Evolutionary conservation across 2,888 invertebrate genomes (phyloP), one percentile per base, ranked within the genome.

Genomic region (Tenthredo livida): DNA sequence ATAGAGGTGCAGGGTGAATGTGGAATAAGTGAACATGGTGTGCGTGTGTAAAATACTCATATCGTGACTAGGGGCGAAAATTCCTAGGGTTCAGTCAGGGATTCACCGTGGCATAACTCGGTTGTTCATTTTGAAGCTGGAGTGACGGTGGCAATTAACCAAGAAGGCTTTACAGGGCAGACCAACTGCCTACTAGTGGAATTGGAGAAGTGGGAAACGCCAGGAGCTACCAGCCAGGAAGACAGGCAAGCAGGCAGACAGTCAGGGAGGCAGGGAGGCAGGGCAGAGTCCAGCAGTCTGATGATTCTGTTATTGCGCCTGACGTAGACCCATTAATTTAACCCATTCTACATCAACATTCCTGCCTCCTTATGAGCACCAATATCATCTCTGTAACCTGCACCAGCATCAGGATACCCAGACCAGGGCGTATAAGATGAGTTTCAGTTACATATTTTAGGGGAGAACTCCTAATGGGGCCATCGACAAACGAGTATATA

Each of bases 301-400:
- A 83, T 84, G 78, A 77, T 78, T 72, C 80, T 84, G 86, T 86
- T 87, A 87, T 87, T 88, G 85, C 87, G 85, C 85, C 75, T 85
- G 85, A 86, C 85, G 89, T 88, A 87, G 88, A 88, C 86, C 89
- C 90, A 90, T 90, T 91, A 91, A 91, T 91, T 90, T 86, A 86
- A 86, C 85, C 88, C 84, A 90, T 90, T 90, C 89, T 90, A 85
- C 87, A 87, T 89, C 85, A 83, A 88, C 87, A 89, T 90, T 89
- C 87, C 88, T 86, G 84, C 47, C 82, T 72, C 86, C 67, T 67
- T 83, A 47, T 67, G 83, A 83, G 70, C 67, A 10, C 47, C 70
- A 47, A 83, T 83, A 83, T 83, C 67, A 29, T 21, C 58, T 40
- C 37, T 17, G 50, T 58, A 9, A 33, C 12, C 80, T 37, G 58